phyloP scores from a whole-genome alignment of 64 coral and sea anemone species.

The Stichodactyla mertensii region DNA sequence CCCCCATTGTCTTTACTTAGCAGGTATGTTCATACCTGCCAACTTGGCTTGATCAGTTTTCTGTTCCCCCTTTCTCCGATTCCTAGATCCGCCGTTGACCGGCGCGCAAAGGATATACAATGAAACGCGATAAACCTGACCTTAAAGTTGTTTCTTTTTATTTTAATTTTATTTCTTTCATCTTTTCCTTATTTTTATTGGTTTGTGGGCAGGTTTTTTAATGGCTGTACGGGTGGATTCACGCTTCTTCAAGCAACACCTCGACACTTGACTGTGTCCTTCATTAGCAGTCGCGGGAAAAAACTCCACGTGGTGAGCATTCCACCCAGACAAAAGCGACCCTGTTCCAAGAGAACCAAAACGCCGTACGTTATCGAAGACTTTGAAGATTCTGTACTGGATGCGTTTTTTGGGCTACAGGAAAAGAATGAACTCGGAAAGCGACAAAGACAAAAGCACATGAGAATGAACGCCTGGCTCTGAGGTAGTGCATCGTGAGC shows the following conservation, averaged over 20 bases:
- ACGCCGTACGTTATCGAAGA: neutral
- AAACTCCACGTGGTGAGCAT: neutral
- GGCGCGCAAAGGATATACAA: too few species aligned
- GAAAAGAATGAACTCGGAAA: constrained; percentile 6
- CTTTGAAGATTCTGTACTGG: constrained; percentile 1
- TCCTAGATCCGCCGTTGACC: too few species aligned
- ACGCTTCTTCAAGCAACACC: constrained; percentile 51
- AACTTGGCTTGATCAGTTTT: too few species aligned
- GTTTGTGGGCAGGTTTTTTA: constrained; percentile 26
- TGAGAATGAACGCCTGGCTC: neutral
- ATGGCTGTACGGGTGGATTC: constrained; percentile 33
- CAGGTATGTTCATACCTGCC: too few species aligned
- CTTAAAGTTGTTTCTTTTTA: too few species aligned
- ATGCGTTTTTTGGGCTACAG: constrained; percentile 12
- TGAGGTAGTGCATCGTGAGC: neutral
- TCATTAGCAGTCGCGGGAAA: constrained; percentile 24
- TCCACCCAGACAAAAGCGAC: constrained; percentile 6
- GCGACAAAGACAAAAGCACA: neutral
- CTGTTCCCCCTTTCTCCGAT: too few species aligned
- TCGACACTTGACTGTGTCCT: constrained; percentile 12
- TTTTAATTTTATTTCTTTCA: too few species aligned
- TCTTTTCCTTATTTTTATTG: too few species aligned
- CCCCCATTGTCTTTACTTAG: too few species aligned
- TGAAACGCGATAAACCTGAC: too few species aligned
- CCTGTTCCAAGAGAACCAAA: neutral